Percentiles rank a stretch among this genome's conserved stretches.
phyloP scores from a whole-genome alignment of 2,888 invertebrate species.

The Vannuccia rotundouncinata region DNA sequence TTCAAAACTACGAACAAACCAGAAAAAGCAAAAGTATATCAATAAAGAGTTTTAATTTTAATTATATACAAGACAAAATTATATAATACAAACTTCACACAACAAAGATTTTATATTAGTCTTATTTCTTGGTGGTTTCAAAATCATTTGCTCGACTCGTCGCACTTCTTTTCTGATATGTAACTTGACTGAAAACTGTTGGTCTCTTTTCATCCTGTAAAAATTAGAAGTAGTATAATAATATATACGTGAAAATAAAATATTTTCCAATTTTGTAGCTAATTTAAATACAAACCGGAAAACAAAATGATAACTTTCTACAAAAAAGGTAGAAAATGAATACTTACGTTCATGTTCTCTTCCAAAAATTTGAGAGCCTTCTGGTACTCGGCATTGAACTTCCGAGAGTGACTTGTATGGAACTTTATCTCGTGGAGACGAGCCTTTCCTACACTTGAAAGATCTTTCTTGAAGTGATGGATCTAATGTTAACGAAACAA shows the following conservation, averaged over 20 bases:
- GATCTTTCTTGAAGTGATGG: not conserved
- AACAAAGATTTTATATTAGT: no score
- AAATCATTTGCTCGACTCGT: no score
- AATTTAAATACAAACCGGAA: no score
- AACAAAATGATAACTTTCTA: no score
- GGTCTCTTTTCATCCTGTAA: not conserved
- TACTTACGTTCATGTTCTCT: not conserved
- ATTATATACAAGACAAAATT: no score
- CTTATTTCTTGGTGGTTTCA: no score
- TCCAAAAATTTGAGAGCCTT: not conserved
- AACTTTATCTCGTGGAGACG: not conserved
- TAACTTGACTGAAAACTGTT: not conserved
- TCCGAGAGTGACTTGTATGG: not conserved
- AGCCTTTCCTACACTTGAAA: not conserved
- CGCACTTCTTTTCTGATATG: not conserved
- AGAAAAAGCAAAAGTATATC: no score
- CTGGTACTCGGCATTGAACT: not conserved
- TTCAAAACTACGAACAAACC: no score
- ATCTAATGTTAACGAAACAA: no score
- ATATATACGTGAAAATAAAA: not conserved
- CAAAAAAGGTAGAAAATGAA: no score
- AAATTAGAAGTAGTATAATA: not conserved
- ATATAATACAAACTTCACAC: no score
- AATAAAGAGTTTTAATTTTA: no score
- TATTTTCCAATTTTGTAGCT: not conserved